Conservation (phyloP, 2,113 vertebrate genomes). For the Laticauda colubrina region DNA sequence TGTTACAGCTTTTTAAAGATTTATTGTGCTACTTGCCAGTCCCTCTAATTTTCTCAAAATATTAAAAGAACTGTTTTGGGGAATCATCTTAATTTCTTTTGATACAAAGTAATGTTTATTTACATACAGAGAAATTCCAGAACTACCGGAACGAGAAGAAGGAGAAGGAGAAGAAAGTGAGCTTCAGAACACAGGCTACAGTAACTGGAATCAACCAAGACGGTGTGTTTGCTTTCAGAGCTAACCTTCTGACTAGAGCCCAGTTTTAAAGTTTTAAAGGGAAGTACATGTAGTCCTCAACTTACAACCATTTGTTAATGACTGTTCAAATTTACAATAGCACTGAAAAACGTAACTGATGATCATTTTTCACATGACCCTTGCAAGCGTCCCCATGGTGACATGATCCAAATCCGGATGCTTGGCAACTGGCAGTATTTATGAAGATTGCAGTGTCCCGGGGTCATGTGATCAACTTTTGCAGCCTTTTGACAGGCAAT, state of each 20-base stretch:
- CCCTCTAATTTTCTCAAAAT: not conserved
- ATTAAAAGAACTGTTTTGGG: not conserved
- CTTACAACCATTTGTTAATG: not conserved
- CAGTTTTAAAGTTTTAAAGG: not conserved
- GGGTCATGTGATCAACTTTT: not conserved
- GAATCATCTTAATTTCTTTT: not conserved
- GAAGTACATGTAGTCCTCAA: not conserved
- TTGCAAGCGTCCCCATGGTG: not conserved
- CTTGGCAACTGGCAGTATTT: not conserved
- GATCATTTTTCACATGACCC: not conserved
- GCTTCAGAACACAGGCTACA: slow-evolving; percentile 78
- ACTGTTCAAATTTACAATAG: not conserved
- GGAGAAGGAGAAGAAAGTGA: slow-evolving; percentile 97
- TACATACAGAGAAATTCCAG: slow-evolving; percentile 74
- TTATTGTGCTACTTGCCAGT: not conserved
- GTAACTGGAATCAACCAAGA: slow-evolving; percentile 89
- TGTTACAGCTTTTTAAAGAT: not conserved
- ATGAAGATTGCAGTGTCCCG: not conserved
- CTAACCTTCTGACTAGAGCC: not conserved
- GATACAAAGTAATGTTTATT: slow-evolving; percentile 22
- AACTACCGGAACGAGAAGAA: slow-evolving; percentile 93
- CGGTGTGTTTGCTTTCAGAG: slow-evolving; percentile 71
- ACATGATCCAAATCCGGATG: not conserved
- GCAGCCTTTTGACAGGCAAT: not conserved
- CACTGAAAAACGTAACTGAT: not conserved